A percentile compares a stretch with the other conserved stretches of the same genome.
phyloP scores from a whole-genome alignment of 2,113 vertebrate genomes.

The Microcebus lehilahytsara region DNA sequence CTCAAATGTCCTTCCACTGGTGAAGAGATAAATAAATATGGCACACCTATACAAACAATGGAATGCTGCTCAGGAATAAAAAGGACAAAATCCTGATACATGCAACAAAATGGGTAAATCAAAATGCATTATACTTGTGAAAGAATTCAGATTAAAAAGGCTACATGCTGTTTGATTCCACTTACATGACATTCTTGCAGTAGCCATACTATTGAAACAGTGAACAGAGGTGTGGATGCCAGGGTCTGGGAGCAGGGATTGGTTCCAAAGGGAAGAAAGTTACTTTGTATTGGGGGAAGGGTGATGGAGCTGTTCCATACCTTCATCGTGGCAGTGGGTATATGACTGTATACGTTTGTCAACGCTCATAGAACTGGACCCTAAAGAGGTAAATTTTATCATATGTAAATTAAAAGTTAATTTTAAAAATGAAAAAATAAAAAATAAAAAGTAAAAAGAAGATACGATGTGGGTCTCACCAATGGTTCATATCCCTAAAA shows the following conservation, averaged over 20 bases:
- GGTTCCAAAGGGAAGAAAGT: not conserved
- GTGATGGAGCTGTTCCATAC: not conserved
- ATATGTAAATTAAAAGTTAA: not conserved
- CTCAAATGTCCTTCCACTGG: not conserved
- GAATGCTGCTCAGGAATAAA: not conserved
- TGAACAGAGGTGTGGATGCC: not conserved
- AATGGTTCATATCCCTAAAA: not conserved
- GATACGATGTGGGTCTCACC: not conserved
- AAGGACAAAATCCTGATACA: not conserved
- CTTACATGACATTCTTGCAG: not conserved
- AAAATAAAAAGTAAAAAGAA: not conserved
- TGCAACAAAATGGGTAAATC: not conserved
- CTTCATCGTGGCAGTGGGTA: not conserved
- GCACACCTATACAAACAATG: not conserved
- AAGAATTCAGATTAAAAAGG: not conserved
- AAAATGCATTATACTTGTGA: not conserved
- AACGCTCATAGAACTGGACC: not conserved
- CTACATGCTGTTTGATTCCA: not conserved
- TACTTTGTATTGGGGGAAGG: not conserved
- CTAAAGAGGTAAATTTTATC: not conserved
- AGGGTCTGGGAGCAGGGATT: not conserved
- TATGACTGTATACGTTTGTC: not conserved
- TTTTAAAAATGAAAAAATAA: not conserved
- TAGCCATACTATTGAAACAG: not conserved
- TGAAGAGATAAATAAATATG: not conserved